These are phyloP conservation scores for Linyphia triangularis DNA, from an alignment of 2,888 invertebrate species.

Conservation along the genomic window DNA sequence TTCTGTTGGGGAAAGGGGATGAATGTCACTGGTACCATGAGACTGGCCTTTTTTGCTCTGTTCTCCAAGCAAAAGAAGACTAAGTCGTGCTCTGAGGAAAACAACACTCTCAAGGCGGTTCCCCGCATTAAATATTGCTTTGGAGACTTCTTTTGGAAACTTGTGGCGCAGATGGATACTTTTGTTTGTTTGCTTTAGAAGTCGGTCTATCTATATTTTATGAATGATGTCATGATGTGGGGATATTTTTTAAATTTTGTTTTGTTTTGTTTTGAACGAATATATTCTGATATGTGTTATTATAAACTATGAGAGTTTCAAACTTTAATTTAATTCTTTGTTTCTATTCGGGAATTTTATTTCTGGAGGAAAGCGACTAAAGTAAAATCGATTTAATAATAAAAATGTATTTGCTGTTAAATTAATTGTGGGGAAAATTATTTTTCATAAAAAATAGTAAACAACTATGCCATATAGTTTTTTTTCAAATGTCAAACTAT, in stretches of 20 bases:
- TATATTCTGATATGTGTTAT: too few species aligned
- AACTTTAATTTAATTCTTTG: too few species aligned
- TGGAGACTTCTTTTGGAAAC: background rate
- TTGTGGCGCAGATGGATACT: background rate
- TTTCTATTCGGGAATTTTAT: too few species aligned
- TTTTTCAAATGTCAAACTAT: too few species aligned
- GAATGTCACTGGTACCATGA: background rate
- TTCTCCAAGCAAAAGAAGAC: background rate
- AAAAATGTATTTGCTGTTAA: too few species aligned
- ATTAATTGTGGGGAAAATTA: too few species aligned
- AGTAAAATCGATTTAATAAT: too few species aligned
- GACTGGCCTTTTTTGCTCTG: background rate
- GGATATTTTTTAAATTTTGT: background rate
- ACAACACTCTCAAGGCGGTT: background rate
- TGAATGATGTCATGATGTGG: background rate
- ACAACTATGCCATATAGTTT: too few species aligned
- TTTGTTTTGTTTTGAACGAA: too few species aligned
- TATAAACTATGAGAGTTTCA: too few species aligned
- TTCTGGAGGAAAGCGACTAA: too few species aligned
- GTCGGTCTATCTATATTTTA: background rate
- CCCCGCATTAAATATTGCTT: conserved; percentile 24
- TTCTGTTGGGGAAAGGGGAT: background rate
- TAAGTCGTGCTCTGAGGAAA: background rate
- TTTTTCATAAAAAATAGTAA: too few species aligned
- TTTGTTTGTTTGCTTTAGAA: background rate